These are phyloP conservation scores for Coilia nasus DNA, from an alignment of 2,797 vertebrate genomes.

Conservation along the genomic window DNA sequence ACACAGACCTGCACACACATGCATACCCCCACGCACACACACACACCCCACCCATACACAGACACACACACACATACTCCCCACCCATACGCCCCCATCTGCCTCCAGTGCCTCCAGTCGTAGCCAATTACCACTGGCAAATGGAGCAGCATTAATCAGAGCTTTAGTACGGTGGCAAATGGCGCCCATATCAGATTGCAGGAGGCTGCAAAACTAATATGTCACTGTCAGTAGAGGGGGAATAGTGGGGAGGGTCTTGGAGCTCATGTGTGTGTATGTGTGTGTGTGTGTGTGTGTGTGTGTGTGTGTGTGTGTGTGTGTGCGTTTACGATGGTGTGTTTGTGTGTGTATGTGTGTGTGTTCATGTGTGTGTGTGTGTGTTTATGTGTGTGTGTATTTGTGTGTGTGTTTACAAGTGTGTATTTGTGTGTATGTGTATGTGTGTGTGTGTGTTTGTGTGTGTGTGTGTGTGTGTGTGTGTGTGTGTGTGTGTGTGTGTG, in stretches of 20 bases:
- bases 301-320: background rate
- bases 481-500: too few relatives aligned
- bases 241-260: conserved; percentile 79
- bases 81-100: background rate
- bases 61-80: background rate
- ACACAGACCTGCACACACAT: background rate
- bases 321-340: background rate
- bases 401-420: too few relatives aligned
- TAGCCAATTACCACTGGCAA: conserved; percentile 88
- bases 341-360: background rate
- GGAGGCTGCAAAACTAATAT: conserved; percentile 92
- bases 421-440: background rate
- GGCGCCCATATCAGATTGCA: conserved; percentile 92
- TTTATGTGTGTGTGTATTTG: background rate
- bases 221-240: conserved; percentile 87
- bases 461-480: background rate
- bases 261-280: too few relatives aligned
- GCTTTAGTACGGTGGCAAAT: conserved; percentile 88
- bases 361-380: too few relatives aligned
- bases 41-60: background rate
- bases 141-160: conserved; percentile 93
- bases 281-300: too few relatives aligned
- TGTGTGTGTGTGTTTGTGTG: background rate
- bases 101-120: conserved; percentile 65
- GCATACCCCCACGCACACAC: background rate